A percentile compares a stretch with the other conserved stretches of the same genome.
Conservation (phyloP, 2,888 invertebrate species). For the Dasysyrphus tricinctus region DNA sequence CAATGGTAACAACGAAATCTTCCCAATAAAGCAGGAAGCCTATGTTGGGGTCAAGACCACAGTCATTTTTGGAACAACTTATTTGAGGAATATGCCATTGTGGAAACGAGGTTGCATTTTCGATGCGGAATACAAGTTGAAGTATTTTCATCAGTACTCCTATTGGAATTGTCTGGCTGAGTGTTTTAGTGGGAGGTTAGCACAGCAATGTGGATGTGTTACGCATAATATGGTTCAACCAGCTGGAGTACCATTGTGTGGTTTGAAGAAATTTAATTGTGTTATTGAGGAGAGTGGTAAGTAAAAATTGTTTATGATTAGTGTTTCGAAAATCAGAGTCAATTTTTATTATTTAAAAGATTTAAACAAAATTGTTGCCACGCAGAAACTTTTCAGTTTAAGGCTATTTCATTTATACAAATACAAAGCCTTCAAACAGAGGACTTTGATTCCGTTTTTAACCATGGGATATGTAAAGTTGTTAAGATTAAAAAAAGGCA, state of each 20-base stretch:
- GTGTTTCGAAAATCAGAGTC: too few species aligned
- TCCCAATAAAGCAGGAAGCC: conserved; percentile 84
- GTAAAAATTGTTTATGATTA: too few species aligned
- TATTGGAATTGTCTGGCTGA: conserved; percentile 87
- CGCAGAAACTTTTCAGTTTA: too few species aligned
- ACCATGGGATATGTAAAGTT: too few species aligned
- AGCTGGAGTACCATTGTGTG: conserved; percentile 18
- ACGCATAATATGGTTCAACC: conserved; percentile 84
- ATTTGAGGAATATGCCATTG: conserved; percentile 83
- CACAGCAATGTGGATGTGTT: conserved; percentile 85
- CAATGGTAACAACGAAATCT: conserved; percentile 85
- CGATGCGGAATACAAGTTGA: conserved; percentile 83
- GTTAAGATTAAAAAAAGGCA: too few species aligned
- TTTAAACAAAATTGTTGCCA: too few species aligned
- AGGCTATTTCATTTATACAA: too few species aligned
- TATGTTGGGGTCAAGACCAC: conserved; percentile 86
- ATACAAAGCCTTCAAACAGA: too few species aligned
- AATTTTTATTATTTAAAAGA: too few species aligned
- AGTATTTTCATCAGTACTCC: conserved; percentile 84
- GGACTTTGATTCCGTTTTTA: too few species aligned
- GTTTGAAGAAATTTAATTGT: conserved; percentile 40
- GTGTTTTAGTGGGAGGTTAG: conserved; percentile 84
- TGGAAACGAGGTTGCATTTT: conserved; percentile 86
- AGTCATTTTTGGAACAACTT: conserved; percentile 85
- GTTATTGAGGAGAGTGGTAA: conserved; percentile 33